Conservation (phyloP, 2,888 invertebrate genomes). For the Idaea aversata region DNA sequence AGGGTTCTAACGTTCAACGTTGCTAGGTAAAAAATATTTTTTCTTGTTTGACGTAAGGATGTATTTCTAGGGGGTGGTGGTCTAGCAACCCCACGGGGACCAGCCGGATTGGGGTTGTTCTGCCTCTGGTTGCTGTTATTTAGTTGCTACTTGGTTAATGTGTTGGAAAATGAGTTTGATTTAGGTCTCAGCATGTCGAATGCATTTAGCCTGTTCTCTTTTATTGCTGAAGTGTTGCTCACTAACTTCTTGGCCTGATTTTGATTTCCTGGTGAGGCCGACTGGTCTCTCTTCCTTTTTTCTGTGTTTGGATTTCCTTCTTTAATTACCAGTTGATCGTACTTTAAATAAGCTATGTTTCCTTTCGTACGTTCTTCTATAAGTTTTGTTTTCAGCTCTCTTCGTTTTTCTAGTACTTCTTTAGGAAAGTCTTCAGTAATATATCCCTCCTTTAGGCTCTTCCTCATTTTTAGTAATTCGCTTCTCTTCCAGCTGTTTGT, state of each 20-base stretch:
- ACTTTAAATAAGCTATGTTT: constrained; percentile 27
- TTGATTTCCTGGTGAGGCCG: constrained; percentile 7
- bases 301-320: constrained; percentile 11
- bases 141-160: too few species aligned
- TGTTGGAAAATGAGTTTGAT: too few species aligned
- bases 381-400: constrained; percentile 19
- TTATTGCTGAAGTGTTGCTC: too few species aligned
- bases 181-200: too few species aligned
- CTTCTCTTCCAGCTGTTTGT: constrained; percentile 26
- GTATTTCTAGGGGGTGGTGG: too few species aligned
- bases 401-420: constrained; percentile 28
- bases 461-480: constrained; percentile 12
- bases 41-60: too few species aligned
- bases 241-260: too few species aligned
- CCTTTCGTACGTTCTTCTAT: constrained; percentile 19
- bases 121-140: too few species aligned
- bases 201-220: too few species aligned
- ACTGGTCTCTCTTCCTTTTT: constrained; percentile 24
- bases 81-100: too few species aligned
- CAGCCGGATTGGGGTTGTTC: too few species aligned
- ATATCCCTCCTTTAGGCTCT: constrained; percentile 23
- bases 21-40: constrained; percentile 5
- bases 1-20: constrained; percentile 6
- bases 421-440: constrained; percentile 31
- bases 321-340: constrained; percentile 31